Evolutionary conservation across 1,140 invertebrate species (phyloP), one percentile per base, ranked within the genome.

Genomic region (Zaprionus taronus): DNA sequence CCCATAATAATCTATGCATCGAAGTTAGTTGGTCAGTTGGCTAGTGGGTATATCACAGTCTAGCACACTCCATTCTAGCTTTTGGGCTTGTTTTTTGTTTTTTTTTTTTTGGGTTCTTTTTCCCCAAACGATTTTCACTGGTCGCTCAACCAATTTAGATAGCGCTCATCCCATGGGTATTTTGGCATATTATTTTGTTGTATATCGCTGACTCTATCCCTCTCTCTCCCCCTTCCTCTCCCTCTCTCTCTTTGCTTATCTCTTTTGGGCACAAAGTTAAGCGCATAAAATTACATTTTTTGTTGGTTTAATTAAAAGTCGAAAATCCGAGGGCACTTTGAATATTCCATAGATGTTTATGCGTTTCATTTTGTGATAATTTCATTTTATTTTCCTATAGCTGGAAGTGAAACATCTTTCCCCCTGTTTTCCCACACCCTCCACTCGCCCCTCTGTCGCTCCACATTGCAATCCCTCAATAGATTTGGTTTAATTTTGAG

Each of bases 401-500:
- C 15, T 41, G 6, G 6, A n/a, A 41, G 38, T n/a, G 15, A n/a
- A 41, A 6, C 38, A 41, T 41, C 15, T 41, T 41, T 12, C 15
- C 15, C 15, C 38, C 38, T 6, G 2, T n/a, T n/a, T 17, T n/a
- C n/a, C n/a, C n/a, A 7, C 2, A 47, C n/a, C 41, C 41, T 7
- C n/a, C 20, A 9, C 9, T 5, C 20, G 9, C 20, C 12, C 47
- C 12, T 14, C 20, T 11, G 5, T 51, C 22, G 4, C 26, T 44
- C 17, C 15, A 31, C 63, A 44, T 62, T 15, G 53, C 56, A 47
- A 53, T 4, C 51, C 63, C 47, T 82, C 72, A 76, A 87, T 87
- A 84, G 87, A 87, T 77, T 87, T 90, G 60, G 81, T 89, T 87
- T 90, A 87, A 87, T 87, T 87, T 87, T 84, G 81, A 70, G 84